Conservation (phyloP, 2,797 vertebrate genomes). For the Pogonophryne albipinna region DNA sequence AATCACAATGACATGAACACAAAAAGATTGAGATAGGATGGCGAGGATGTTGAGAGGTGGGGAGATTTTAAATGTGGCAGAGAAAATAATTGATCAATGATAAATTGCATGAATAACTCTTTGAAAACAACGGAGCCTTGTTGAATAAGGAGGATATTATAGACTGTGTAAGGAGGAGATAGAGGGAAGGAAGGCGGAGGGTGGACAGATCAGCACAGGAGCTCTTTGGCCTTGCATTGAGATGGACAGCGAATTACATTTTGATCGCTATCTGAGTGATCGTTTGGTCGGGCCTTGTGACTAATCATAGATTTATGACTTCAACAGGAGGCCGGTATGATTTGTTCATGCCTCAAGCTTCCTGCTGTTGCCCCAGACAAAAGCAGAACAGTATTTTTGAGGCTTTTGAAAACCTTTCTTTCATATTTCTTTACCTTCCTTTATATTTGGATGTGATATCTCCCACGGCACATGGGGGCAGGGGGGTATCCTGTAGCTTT, state of each 20-base stretch:
- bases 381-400: conserved; percentile 37
- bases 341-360: conserved; percentile 42
- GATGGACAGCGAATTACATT: conserved; percentile 72
- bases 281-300: conserved; percentile 64
- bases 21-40: conserved; percentile 44
- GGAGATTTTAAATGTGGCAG: conserved; percentile 62
- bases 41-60: conserved; percentile 55
- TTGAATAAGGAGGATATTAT: conserved; percentile 45
- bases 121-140: conserved; percentile 44
- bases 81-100: conserved; percentile 56
- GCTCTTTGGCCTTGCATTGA: conserved; percentile 58
- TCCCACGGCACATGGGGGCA: conserved; percentile 12
- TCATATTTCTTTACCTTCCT: conserved; percentile 27
- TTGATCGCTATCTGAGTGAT: conserved; percentile 69
- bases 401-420: conserved; percentile 24
- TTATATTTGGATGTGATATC: conserved; percentile 28
- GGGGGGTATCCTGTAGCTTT: neutral
- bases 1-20: conserved; percentile 43
- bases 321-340: conserved; percentile 33
- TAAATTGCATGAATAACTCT: conserved; percentile 53
- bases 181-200: conserved; percentile 30
- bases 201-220: conserved; percentile 32
- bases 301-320: conserved; percentile 71
- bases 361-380: conserved; percentile 27
- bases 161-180: conserved; percentile 8